Evolutionary conservation across 2,113 vertebrate genomes (phyloP).

Genomic region (Heliornis fulica): DNA sequence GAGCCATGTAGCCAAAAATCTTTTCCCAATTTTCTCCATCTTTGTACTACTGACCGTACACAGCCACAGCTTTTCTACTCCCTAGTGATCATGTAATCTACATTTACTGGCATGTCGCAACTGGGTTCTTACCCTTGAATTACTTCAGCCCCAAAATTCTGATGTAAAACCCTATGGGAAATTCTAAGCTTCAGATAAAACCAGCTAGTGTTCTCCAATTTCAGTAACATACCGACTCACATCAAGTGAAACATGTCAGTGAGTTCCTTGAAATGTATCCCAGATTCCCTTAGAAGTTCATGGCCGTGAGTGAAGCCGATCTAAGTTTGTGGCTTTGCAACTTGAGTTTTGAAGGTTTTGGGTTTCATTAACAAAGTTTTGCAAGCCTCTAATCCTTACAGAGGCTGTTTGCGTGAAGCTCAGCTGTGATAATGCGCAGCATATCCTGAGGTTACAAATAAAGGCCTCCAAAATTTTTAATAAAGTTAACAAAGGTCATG

Average conservation of each 20-base stretch:
- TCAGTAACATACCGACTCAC: conserved; percentile 18
- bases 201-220: conserved; percentile 11
- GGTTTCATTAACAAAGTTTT: not conserved
- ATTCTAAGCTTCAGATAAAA: conserved; percentile 31
- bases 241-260: conserved; percentile 37
- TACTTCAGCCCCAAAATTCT: not conserved
- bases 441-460: not conserved
- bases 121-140: not conserved
- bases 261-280: conserved; percentile 37
- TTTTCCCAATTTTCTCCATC: not conserved
- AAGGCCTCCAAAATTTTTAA: not conserved
- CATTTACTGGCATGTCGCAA: not conserved
- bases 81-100: not conserved
- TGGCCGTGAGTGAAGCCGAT: not conserved
- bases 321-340: not conserved
- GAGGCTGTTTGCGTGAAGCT: not conserved
- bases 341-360: conserved; percentile 2
- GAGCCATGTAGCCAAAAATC: not conserved
- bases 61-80: not conserved
- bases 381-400: not conserved
- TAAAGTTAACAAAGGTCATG: not conserved
- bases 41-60: not conserved
- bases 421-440: not conserved
- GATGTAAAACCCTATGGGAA: conserved; percentile 19
- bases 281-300: conserved; percentile 23